Evolutionary conservation across 2,113 vertebrate genomes (phyloP).

Genomic region (Phylloscopus trochiloides): DNA sequence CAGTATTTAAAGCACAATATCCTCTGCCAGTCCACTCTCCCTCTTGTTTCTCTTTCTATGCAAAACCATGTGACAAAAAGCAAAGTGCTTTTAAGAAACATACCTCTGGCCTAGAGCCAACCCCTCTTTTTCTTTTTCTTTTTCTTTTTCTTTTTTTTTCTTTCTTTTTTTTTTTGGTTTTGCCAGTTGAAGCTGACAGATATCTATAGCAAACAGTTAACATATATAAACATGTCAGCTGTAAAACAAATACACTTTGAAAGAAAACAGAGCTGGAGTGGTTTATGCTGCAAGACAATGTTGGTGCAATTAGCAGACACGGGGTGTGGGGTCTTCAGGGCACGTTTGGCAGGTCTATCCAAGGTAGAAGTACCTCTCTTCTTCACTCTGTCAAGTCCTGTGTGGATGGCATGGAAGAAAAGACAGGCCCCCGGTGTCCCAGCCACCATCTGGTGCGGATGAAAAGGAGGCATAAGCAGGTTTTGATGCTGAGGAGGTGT

Average conservation of each 20-base stretch:
- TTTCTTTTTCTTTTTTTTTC: not conserved
- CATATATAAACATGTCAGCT: slow-evolving; percentile 74
- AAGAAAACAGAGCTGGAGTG: slow-evolving; percentile 56
- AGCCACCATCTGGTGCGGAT: slow-evolving; percentile 35
- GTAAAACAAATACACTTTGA: slow-evolving; percentile 71
- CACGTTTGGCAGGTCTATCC: not conserved
- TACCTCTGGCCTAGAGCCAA: slow-evolving; percentile 39
- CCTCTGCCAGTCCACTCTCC: not conserved
- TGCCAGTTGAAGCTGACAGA: slow-evolving; percentile 64
- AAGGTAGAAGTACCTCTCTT: slow-evolving; percentile 39
- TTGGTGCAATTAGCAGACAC: slow-evolving; percentile 27
- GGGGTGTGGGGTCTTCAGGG: slow-evolving; percentile 65
- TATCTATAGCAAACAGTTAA: slow-evolving; percentile 71
- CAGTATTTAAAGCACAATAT: not conserved
- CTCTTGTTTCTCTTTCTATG: not conserved
- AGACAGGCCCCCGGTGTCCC: not conserved
- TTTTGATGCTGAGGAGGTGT: not conserved
- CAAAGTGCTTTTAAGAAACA: slow-evolving; percentile 37
- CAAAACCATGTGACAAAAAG: slow-evolving; percentile 35
- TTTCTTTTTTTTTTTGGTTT: not conserved
- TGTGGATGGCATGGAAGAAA: slow-evolving; percentile 18
- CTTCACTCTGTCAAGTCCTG: slow-evolving; percentile 10
- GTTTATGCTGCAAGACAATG: slow-evolving; percentile 25
- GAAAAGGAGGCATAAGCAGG: not conserved
- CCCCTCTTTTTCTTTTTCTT: not conserved